Base-by-base conservation (phyloP, 1,140 invertebrate genomes). In the Saccostrea cuccullata region DNA sequence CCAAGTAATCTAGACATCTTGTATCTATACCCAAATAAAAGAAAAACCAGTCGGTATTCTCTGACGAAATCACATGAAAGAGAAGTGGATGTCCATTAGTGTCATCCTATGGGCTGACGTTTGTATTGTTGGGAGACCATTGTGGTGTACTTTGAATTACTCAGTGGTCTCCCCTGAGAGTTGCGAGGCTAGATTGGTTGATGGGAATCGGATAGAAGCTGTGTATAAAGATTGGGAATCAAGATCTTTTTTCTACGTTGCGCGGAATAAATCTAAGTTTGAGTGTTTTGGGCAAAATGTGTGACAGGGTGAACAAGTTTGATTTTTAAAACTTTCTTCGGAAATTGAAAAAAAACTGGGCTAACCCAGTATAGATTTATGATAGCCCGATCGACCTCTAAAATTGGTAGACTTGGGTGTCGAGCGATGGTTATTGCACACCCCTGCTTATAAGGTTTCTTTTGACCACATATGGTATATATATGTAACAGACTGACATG, bases 1-100 rank as follows among this genome's bases (percentile, higher is more conserved):
- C 26, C 26, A 73, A 73, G 67, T 30, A 73, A 30, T 73, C 67
- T 26, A 73, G 12, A 2, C 67, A 23, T 26, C 4, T 30, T 23
- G 67, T 26, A 73, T 73, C 67, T 73, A 47, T 47, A 73, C 26
- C 23, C 12, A 73, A 26, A 73, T 73, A 73, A 73, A 73, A 30
- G 12, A 73, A 26, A 13, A 13, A 2, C 8, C 67, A 13, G 23
- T 73, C 26, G 11, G 11, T n/a, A n/a, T 73, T 73, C 67, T 73
- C 23, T 67, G 8, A 67, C 60, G 8, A 20, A 67, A 67, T 67
- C 67, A 73, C 67, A 73, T 73, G 20, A 73, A 73, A 73, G 67
- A 30, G 23, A 13, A 26, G 67, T 73, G 26, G 67, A 26, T 20
- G 23, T 13, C 67, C 67, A 73, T 73, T 73, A 73, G 67, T 30